Evolutionary conservation across 2,888 invertebrate species (phyloP), one percentile per base, ranked within the genome.

Genomic region (Andrena dorsata): DNA sequence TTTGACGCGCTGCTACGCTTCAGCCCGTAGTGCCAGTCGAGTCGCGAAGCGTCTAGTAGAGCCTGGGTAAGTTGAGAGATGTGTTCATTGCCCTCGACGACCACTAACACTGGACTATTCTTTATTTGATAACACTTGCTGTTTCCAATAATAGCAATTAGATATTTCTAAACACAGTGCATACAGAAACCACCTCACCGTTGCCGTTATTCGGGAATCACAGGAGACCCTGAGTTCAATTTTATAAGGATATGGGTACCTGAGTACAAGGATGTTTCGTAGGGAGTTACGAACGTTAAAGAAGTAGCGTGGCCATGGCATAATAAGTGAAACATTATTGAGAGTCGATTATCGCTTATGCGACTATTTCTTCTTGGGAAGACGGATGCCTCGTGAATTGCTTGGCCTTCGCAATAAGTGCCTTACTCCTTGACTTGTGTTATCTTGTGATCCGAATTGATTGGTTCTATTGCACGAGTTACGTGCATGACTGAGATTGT

Each of bases 1-100:
- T 49, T 16, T 1, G 41, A 41, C 28, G 32, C 7, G 23, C 20
- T 23, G 35, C 26, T 2, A 23, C 16, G 30, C 26, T 35, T 49
- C 0, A 20, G 13, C 35, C 23, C 58, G 32, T 49, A 8, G 1
- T 49, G 26, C 20, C 35, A 56, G 23, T 32, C 20, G 13, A 56
- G 56, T 56, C 47, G 7, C n/a, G n/a, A 30, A 8, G 26, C 20
- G 4, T n/a, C 47, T 30, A 8, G 26, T 5, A 16, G 53, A 28
- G 10, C 23, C 13, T 13, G 10, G 76, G 79, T 79, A 69, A 79
- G 76, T 64, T 16, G 13, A 41, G 4, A 0, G 3, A 41, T 4
- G 13, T 16, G 41, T 41, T 41, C 41, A 16, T 41, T 16, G 41
- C 13, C 41, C 41, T 1, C 41, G 41, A 13, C 41, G 41, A 41